Percentiles rank a stretch among this genome's conserved stretches.
Evolutionary conservation across 2,113 vertebrate genomes (phyloP).

Genomic region (Rhabdomys dilectus): DNA sequence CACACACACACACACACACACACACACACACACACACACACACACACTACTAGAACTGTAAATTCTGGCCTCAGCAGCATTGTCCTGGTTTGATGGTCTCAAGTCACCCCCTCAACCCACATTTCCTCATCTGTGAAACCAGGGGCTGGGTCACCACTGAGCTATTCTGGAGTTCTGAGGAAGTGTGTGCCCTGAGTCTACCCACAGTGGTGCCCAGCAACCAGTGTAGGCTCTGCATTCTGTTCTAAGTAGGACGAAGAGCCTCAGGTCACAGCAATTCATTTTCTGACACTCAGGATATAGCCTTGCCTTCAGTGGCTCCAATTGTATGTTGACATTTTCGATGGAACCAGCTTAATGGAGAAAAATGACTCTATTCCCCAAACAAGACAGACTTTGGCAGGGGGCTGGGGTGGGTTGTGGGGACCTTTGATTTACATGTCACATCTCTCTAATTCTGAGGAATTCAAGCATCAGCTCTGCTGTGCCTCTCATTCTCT

Average conservation of each 20-base stretch:
- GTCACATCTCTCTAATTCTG: slow-evolving; percentile 66
- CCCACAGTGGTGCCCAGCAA: background rate
- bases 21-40: background rate
- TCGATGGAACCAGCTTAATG: slow-evolving; percentile 62
- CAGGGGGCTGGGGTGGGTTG: slow-evolving; percentile 3
- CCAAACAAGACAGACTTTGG: slow-evolving; percentile 48
- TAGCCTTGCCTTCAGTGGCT: slow-evolving; percentile 43
- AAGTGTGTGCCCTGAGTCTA: background rate
- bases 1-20: background rate
- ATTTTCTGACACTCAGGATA: slow-evolving; percentile 34
- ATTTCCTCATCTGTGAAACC: slow-evolving; percentile 47
- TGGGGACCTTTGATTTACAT: slow-evolving; percentile 48
- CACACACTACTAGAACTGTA: background rate
- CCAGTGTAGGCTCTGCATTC: slow-evolving; percentile 4
- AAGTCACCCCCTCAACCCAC: background rate
- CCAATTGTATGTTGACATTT: slow-evolving; percentile 73
- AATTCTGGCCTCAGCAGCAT: background rate
- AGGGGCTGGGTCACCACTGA: background rate
- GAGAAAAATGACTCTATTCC: slow-evolving; percentile 78
- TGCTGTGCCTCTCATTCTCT: slow-evolving; percentile 55
- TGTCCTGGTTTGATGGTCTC: background rate
- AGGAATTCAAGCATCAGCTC: slow-evolving; percentile 61
- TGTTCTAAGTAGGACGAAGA: slow-evolving; percentile 49
- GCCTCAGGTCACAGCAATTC: slow-evolving; percentile 56
- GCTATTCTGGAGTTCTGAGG: slow-evolving; percentile 53